Evolutionary conservation across 2,797 vertebrate species (phyloP), one percentile per base, ranked within the genome.

Genomic region (Selene dorsalis): DNA sequence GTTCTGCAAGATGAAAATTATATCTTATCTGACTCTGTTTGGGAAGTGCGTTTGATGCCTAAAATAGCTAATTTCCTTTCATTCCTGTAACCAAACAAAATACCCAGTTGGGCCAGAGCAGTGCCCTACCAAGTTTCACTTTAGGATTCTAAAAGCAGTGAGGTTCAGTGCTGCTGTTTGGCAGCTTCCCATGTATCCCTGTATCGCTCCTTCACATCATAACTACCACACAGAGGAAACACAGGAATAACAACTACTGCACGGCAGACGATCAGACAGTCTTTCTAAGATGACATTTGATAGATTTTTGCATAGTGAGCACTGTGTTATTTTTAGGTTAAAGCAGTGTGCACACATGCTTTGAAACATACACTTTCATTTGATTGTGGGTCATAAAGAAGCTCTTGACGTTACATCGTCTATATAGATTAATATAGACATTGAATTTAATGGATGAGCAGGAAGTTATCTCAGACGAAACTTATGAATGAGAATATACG

Each of bases 21-120:
- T 73, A 73, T 75, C 35, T 73, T 66, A 80, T 83, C 82, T 67
- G 43, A 30, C 8, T 24, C 32, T 55, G 53, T 70, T 81, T 79
- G 65, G 30, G 52, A 22, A 18, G 24, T 41, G 64, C 18, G 30
- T 53, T 52, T 38, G 48, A 62, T 41, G 24, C 50, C 38, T 56
- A 59, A 77, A 83, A 79, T 60, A 67, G 52, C 13, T 9, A 14
- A 69, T 80, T 77, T 80, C 73, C 58, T 39, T 69, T 55, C 59
- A 18, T 73, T 71, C n/a, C 41, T 53, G 67, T 41, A 35, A 47
- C 32, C 16, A 50, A 53, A 64, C 32, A 69, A 65, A 67, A 72
- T 56, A 47, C 10, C 43, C 35, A 10, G 17, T 18, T 58, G 30
- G 64, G 22, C 13, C 14, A 4, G 11, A 22, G 61, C 48, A 22